Conservation (phyloP, 2,113 vertebrate genomes). For the Grallaria varia region DNA sequence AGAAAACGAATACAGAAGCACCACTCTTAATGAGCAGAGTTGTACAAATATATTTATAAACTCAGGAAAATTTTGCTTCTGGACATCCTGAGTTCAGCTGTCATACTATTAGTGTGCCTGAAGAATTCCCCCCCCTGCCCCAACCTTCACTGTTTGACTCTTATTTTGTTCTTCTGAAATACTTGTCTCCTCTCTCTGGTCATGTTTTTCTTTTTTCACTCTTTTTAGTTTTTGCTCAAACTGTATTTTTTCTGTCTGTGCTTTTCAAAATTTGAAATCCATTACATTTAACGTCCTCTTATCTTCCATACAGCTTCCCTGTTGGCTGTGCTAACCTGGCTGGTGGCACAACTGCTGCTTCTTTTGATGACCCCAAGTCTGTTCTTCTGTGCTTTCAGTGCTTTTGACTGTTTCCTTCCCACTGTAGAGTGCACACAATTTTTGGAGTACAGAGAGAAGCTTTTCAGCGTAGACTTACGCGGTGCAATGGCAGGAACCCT, state of each 20-base stretch:
- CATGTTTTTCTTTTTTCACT: not conserved
- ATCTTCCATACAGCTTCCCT: not conserved
- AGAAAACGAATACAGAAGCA: not conserved
- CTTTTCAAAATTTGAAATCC: not conserved
- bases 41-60: not conserved
- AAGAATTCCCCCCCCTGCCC: too few species aligned
- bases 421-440: not conserved
- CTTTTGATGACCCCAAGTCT: not conserved
- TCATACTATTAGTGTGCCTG: not conserved
- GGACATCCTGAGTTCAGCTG: not conserved
- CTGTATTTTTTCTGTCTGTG: not conserved
- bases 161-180: not conserved
- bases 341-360: not conserved
- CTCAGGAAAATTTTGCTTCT: not conserved
- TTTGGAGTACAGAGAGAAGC: not conserved
- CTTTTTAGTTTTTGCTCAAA: not conserved
- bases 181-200: not conserved
- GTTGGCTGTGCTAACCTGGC: not conserved
- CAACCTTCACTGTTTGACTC: not conserved
- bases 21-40: not conserved
- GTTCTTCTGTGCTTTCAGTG: not conserved
- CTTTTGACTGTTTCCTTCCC: not conserved
- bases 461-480: not conserved
- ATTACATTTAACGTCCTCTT: not conserved
- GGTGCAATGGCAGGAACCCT: not conserved